phyloP scores from a whole-genome alignment of 2,888 invertebrate species.

The Dolichopus griseipennis region DNA sequence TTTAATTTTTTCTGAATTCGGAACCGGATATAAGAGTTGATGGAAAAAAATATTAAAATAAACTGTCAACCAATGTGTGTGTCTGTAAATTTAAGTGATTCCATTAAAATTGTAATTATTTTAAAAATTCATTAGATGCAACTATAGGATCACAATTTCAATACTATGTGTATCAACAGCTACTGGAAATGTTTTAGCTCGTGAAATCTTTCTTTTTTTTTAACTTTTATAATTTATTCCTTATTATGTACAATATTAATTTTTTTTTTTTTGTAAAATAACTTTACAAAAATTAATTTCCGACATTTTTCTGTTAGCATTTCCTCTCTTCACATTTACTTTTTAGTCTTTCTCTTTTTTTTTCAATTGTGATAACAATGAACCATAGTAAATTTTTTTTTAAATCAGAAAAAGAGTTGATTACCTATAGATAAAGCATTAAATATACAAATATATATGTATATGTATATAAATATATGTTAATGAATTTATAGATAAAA shows the following conservation, averaged over 20 bases:
- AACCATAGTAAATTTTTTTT: neutral
- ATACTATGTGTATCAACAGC: neutral
- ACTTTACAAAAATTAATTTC: neutral
- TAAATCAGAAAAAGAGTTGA: neutral
- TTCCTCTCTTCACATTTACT: too few relatives aligned
- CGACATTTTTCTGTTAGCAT: neutral
- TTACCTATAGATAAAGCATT: neutral
- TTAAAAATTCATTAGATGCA: too few relatives aligned
- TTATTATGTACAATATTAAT: too few relatives aligned
- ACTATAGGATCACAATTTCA: neutral
- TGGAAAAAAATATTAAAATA: too few relatives aligned
- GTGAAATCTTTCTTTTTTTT: neutral
- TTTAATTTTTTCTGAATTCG: too few relatives aligned
- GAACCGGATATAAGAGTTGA: too few relatives aligned
- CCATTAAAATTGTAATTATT: too few relatives aligned
- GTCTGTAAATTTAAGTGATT: too few relatives aligned
- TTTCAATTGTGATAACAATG: neutral
- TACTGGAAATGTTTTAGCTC: neutral
- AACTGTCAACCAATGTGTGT: too few relatives aligned
- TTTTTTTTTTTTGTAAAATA: neutral
- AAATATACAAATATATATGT: too few relatives aligned
- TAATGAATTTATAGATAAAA: neutral
- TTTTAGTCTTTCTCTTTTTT: neutral
- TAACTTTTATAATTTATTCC: too few relatives aligned
- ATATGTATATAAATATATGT: too few relatives aligned